Base-by-base conservation (phyloP, 2,113 vertebrate species). In the Cynocephalus volans region DNA sequence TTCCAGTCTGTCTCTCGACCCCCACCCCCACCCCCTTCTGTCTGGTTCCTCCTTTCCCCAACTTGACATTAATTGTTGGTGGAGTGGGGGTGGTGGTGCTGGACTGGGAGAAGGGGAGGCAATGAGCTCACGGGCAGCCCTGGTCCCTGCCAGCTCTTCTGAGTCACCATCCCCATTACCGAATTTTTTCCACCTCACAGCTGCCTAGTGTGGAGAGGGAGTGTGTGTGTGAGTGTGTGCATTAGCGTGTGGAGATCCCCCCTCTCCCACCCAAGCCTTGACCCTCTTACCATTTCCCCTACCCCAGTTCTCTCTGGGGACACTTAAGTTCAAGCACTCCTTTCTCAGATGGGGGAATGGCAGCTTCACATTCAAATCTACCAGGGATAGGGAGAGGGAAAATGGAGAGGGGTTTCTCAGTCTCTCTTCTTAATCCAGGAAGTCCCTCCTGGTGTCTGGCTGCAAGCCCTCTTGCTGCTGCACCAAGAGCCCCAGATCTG, bases 141-240 rank as follows among this genome's bases (percentile, higher is more conserved):
- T 0, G 1, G 56, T 31, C 88, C 70, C 58, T 82, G 97, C 98
- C 98, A 98, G 97, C 69, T 90, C 69, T 73, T 93, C 96, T 98
- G 98, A 98, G 81, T 98, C 98, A 97, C 26, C 19, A 73, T 95
- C 97, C 95, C 97, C 95, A 98, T 98, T 97, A 97, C 97, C 19
- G 13, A 82, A 96, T 77, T 94, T 95, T 98, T 98, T 93, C 97
- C 96, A 3, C 90, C 93, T 94, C 64, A 54, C 97, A 97, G 95
- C 96, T 96, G 97, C 91, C 73, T 56, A 65, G 67, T 48, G 73
- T 23, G 23, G 65, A 62, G 69, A 4, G 56, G 18, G 77, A 2
- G 80, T 18, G 67, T 4, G 33, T 7, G 23, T 4, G 70, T n/a
- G 56, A 58, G 41, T 50, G 73, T 33, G 58, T 41, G 86, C 8